These are phyloP conservation scores for Pheosia gnoma DNA, from an alignment of 2,888 invertebrate genomes.

Conservation along the genomic window DNA sequence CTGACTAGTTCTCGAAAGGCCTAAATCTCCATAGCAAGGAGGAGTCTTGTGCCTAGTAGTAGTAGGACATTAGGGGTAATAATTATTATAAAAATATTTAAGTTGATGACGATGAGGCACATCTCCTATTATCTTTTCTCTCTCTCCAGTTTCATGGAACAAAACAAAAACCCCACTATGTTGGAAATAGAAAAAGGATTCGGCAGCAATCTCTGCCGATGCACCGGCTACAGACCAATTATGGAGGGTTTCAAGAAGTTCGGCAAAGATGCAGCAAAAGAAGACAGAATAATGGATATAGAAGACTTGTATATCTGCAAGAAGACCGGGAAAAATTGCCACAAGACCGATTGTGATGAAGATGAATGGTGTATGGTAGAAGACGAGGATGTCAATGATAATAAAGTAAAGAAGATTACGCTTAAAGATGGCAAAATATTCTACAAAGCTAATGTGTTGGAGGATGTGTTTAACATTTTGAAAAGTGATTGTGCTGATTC, in stretches of 20 bases:
- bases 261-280: constrained; percentile 80
- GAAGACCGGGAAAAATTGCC: constrained; percentile 25
- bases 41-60: too few species aligned
- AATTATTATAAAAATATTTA: too few species aligned
- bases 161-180: constrained; percentile 75
- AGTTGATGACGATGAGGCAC: too few species aligned
- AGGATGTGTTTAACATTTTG: constrained; percentile 81
- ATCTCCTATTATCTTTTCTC: too few species aligned
- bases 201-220: constrained; percentile 90
- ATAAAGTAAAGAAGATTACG: constrained; percentile 54
- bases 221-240: constrained; percentile 91
- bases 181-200: constrained; percentile 88
- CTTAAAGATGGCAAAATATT: constrained; percentile 71
- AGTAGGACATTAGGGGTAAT: too few species aligned
- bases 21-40: too few species aligned
- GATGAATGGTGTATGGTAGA: constrained; percentile 54
- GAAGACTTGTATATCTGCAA: constrained; percentile 37
- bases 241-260: constrained; percentile 90
- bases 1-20: too few species aligned
- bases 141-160: constrained; percentile 38
- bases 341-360: constrained; percentile 23
- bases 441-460: constrained; percentile 77
- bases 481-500: constrained; percentile 60
- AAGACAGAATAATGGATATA: constrained; percentile 53
- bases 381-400: constrained; percentile 27